Evolutionary conservation across 2,113 vertebrate species (phyloP).

Genomic region (Garra rufa): DNA sequence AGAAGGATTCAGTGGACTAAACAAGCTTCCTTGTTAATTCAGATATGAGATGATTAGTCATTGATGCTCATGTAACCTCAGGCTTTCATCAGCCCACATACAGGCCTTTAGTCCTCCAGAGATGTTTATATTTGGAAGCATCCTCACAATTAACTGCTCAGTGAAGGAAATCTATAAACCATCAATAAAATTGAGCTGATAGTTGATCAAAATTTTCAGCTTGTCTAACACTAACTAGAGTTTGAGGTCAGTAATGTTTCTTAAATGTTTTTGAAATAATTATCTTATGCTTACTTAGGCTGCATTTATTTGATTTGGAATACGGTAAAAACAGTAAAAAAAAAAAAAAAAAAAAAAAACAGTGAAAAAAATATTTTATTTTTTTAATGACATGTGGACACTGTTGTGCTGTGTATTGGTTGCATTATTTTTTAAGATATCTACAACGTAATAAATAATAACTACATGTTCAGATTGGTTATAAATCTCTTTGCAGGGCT

Average conservation of each 20-base stretch:
- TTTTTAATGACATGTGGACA: no score
- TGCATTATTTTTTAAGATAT: neutral
- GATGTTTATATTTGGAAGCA: slow-evolving; percentile 31
- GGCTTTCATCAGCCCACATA: slow-evolving; percentile 39
- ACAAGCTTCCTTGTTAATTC: slow-evolving; percentile 16
- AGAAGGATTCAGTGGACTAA: neutral
- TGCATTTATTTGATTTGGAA: no score
- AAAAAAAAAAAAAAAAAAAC: no score
- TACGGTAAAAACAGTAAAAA: no score
- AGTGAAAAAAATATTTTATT: no score
- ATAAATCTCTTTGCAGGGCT: neutral
- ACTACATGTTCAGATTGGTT: neutral
- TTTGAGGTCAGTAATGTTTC: neutral
- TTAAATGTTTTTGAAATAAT: no score
- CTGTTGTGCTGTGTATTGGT: neutral
- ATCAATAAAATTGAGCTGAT: neutral
- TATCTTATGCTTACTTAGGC: no score
- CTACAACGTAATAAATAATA: neutral
- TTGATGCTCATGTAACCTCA: slow-evolving; percentile 16
- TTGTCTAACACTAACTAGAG: neutral
- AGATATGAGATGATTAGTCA: slow-evolving; percentile 40
- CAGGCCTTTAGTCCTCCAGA: neutral
- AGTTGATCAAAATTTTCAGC: neutral
- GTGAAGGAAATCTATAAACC: neutral
- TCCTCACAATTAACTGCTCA: slow-evolving; percentile 4